Base-by-base conservation (phyloP, 2,888 invertebrate species). In the Aspidiotus rigidus region DNA sequence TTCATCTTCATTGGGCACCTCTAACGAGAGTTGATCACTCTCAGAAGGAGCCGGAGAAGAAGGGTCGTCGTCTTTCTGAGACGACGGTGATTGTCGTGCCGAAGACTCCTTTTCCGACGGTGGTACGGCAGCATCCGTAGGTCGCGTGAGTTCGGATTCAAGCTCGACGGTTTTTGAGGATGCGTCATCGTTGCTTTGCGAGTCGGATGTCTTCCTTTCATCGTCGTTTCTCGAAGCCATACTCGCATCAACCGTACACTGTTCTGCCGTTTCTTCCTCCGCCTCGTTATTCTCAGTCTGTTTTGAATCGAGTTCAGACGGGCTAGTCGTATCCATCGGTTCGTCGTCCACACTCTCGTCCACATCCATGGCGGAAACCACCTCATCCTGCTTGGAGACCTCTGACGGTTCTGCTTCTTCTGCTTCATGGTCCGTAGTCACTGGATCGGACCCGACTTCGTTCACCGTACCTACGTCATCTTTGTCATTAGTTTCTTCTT, bases 401-500 rank as follows among this genome's bases (percentile, higher is more conserved):
- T 49, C 49, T 6, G 49, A 13, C 49, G 49, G 49, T 49, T 2
- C 49, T 6, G 10, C 6, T 49, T 49, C 49, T n/a, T 49, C 49
- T 2, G 49, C 6, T 49, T 49, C 49, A n/a, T 13, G 49, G 10
- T 49, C 49, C 11, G n/a, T 49, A 28, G 28, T 28, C 28, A 28
- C 28, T 28, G 28, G 28, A 3, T 28, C 28, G 28, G 28, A 28
- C 28, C 28, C 28, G 28, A 28, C 28, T 9, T 55, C 56, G 56
- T 55, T 17, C 56, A 55, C 56, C 17, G 8, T 16, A 17, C 7
- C n/a, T n/a, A 15, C 39, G 7, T 42, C 44, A 56, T 64, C 56
- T 62, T 62, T 49, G 44, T 7, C 49, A 8, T 42, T 49, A 3
- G 62, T 62, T 17, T 62, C 62, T 13, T 49, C 42, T 49, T 13